Evolutionary conservation across 2,888 invertebrate species (phyloP), one percentile per base, ranked within the genome.

Genomic region (Perizoma affinitatum): DNA sequence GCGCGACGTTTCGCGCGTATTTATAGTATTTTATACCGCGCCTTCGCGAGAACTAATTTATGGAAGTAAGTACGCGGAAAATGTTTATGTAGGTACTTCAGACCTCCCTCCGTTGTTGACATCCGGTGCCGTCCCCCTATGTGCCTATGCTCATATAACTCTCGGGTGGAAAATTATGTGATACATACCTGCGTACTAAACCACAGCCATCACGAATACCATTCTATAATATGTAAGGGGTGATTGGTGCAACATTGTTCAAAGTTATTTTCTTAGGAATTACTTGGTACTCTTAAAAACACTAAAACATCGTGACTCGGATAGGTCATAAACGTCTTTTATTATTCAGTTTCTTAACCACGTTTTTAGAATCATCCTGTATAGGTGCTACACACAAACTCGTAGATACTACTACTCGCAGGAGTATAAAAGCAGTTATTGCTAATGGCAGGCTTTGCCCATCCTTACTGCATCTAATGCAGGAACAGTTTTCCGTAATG

Each of bases 41-140:
- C 84, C 84, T 91, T 91, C 86, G 79, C 90, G 80, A 80, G 87
- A 92, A 90, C 87, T 89, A 90, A 91, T 91, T 92, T 92, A 91
- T 91, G 90, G 87, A 88, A 85, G 86, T 87, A 89, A 90, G 90
- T 92, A 90, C 91, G 86, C 87, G 86, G 91, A 91, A 92, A 91
- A 89, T 89, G 89, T 92, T 90, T 90, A 91, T 90, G 87, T 88
- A 84, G 77, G 79, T 79, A 80, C 79, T 78, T 70, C 71, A 71
- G 79, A 75, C 81, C 83, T 77, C 82, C 79, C 82, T 79, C 81
- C 77, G 75, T 74, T 78, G 87, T 81, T 87, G 90, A 89, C 89
- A 87, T 90, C 88, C 90, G 90, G 87, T 74, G 72, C 73, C 76
- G 65, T 78, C 76, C 79, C 74, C 76, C 64, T 80, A 76, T 79